These are phyloP conservation scores for Teleiodes luculella DNA, from an alignment of 2,888 invertebrate genomes.

Conservation along the genomic window DNA sequence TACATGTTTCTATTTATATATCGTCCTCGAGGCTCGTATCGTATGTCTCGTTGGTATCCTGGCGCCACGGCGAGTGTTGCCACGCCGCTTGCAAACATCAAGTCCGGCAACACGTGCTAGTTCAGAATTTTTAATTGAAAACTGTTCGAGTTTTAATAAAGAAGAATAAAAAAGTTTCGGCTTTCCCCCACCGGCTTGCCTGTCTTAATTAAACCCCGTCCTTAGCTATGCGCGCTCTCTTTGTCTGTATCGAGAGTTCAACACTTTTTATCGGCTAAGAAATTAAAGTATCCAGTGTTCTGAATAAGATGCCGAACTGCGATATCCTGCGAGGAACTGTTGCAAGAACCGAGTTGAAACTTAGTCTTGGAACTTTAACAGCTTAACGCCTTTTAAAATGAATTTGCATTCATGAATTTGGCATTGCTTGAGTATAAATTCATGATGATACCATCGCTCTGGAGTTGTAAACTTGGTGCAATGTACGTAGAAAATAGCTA, in stretches of 20 bases:
- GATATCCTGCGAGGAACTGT: not conserved
- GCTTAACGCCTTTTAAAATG: not conserved
- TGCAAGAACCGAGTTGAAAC: not conserved
- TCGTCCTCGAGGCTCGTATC: too few relatives aligned
- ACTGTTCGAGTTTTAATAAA: slow-evolving; percentile 59
- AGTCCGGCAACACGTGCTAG: slow-evolving; percentile 25
- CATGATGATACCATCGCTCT: not conserved
- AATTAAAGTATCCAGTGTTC: not conserved
- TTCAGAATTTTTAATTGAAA: slow-evolving; percentile 56
- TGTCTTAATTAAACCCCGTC: slow-evolving; percentile 19
- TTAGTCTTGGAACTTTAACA: not conserved
- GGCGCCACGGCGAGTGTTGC: too few relatives aligned
- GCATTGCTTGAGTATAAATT: not conserved
- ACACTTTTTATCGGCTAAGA: not conserved
- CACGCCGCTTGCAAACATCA: too few relatives aligned
- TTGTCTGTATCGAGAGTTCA: slow-evolving; percentile 25
- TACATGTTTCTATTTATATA: too few relatives aligned
- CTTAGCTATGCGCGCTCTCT: slow-evolving; percentile 43
- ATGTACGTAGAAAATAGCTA: not conserved
- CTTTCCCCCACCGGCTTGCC: slow-evolving; percentile 34
- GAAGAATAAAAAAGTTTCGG: slow-evolving; percentile 33
- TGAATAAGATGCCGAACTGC: not conserved
- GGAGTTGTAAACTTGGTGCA: not conserved
- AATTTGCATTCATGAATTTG: slow-evolving; percentile 3
- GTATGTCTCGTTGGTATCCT: too few relatives aligned